A percentile compares a stretch with the other conserved stretches of the same genome.
Evolutionary conservation across 2,113 vertebrate species (phyloP).

Genomic region (Caracal caracal): DNA sequence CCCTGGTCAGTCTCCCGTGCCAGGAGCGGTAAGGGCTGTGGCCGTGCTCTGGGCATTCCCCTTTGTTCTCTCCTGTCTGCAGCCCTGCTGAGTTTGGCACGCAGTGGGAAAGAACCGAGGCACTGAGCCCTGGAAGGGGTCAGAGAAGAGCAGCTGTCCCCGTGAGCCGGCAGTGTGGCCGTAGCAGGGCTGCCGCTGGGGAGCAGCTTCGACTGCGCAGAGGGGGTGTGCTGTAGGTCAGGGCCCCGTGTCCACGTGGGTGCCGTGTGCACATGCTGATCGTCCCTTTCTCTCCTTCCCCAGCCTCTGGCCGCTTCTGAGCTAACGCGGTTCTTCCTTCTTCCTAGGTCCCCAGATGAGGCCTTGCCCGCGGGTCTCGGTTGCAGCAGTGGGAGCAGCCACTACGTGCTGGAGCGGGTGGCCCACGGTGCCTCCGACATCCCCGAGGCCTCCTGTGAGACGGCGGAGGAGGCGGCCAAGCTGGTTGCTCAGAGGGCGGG

Average conservation of each 20-base stretch:
- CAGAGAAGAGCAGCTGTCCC: too few relatives aligned
- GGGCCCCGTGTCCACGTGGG: background rate
- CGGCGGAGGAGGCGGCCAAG: constrained; percentile 91
- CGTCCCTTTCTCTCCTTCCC: fast-evolving
- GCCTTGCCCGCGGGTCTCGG: constrained; percentile 80
- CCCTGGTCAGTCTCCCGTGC: background rate
- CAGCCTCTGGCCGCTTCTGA: background rate
- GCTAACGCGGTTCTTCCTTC: background rate
- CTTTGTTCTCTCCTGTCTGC: background rate
- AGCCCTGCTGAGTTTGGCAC: background rate
- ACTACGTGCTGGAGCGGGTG: constrained; percentile 90
- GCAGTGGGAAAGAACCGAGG: background rate
- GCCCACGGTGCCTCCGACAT: constrained; percentile 78
- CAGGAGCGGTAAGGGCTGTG: fast-evolving
- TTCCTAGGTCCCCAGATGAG: constrained; percentile 89
- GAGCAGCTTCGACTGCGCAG: fast-evolving
- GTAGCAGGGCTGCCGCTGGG: fast-evolving
- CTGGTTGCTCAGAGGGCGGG: constrained; percentile 84
- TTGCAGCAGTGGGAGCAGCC: constrained; percentile 78
- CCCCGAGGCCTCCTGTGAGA: constrained; percentile 87
- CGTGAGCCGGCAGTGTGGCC: fast-evolving
- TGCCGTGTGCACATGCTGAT: fast-evolving
- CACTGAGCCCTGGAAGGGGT: background rate
- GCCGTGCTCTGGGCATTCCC: fast-evolving
- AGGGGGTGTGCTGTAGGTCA: fast-evolving